A percentile compares a stretch with the other conserved stretches of the same genome.
Conservation (phyloP, 2,797 vertebrate genomes). For the Sebastes umbrosus region DNA sequence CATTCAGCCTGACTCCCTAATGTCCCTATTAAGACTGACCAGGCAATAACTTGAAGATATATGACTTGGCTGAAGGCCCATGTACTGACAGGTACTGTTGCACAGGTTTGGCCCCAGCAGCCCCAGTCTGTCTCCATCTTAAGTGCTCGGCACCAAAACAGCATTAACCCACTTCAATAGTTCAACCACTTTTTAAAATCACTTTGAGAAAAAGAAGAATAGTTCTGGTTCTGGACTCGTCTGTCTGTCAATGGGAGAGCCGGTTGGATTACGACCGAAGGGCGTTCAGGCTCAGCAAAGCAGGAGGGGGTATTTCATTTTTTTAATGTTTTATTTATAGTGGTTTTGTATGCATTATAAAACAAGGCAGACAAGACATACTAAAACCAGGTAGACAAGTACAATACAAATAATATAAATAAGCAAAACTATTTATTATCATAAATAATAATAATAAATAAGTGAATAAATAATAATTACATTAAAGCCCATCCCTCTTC, state of each 20-base stretch:
- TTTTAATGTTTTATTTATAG: not conserved
- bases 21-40: not conserved
- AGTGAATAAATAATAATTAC: too few species aligned
- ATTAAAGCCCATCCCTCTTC: too few species aligned
- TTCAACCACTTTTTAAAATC: conserved; percentile 12
- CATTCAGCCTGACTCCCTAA: conserved; percentile 22
- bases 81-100: not conserved
- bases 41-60: not conserved
- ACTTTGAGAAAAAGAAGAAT: not conserved
- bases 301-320: not conserved
- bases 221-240: not conserved
- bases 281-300: not conserved
- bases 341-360: not conserved
- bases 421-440: not conserved
- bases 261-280: not conserved
- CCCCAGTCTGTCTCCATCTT: not conserved
- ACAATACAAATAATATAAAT: not conserved
- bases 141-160: not conserved
- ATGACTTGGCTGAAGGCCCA: not conserved
- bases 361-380: not conserved
- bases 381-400: not conserved
- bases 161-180: conserved; percentile 6
- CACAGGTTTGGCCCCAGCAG: not conserved
- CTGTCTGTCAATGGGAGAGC: not conserved
- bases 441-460: not conserved